phyloP scores from a whole-genome alignment of 2,113 vertebrate species.

The Cephalopterus ornatus region DNA sequence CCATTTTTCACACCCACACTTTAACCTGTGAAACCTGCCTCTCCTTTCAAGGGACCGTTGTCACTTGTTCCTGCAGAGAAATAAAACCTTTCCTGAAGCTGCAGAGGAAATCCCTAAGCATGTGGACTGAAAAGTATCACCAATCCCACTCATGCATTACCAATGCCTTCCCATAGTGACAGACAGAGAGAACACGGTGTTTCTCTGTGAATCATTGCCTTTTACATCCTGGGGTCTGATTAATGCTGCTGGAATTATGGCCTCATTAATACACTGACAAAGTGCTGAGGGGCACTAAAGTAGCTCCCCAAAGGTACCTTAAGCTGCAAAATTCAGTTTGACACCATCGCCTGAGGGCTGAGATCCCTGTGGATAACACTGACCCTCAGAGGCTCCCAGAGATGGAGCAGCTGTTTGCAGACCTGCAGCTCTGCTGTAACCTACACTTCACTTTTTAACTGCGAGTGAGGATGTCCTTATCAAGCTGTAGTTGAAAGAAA shows the following conservation, averaged over 20 bases:
- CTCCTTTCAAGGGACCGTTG: not conserved
- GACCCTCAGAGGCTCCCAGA: not conserved
- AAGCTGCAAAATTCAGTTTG: not conserved
- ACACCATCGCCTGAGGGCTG: not conserved
- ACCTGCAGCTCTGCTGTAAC: not conserved
- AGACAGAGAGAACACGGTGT: not conserved
- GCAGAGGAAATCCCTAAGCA: slow-evolving; percentile 20
- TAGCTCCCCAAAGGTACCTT: not conserved
- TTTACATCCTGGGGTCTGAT: slow-evolving; percentile 6
- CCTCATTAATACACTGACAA: not conserved
- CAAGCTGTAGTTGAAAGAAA: not conserved
- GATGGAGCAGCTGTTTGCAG: not conserved
- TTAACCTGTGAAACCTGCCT: not conserved
- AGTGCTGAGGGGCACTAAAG: not conserved
- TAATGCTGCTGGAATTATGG: not conserved
- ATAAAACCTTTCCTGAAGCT: not conserved
- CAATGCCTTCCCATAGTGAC: slow-evolving; percentile 6
- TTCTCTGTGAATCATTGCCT: slow-evolving; percentile 35
- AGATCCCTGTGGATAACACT: not conserved
- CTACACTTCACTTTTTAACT: not conserved
- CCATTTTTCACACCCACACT: not conserved
- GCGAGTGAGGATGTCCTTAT: not conserved
- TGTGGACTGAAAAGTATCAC: not conserved
- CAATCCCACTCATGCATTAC: not conserved
- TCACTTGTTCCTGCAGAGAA: not conserved